Evolutionary conservation across 2,797 vertebrate genomes (phyloP).

Genomic region (Eremophila alpestris): DNA sequence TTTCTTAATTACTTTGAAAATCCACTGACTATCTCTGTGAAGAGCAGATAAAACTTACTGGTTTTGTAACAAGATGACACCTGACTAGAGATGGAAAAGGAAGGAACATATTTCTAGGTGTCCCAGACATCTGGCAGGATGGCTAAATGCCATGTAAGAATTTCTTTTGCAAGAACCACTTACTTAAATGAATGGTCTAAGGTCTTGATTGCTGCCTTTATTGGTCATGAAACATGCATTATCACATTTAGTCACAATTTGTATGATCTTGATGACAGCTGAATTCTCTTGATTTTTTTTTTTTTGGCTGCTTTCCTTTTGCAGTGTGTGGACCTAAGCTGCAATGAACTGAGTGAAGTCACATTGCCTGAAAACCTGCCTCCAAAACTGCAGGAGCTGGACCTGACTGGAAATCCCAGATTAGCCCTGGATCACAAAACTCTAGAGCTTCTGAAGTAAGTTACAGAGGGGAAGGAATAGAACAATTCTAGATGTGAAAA

Average conservation of each 20-base stretch:
- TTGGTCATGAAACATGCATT: not conserved
- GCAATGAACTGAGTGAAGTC: constrained; percentile 93
- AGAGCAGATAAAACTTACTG: not conserved
- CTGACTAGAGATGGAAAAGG: not conserved
- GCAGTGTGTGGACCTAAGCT: constrained; percentile 96
- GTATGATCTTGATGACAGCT: not conserved
- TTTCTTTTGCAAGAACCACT: not conserved
- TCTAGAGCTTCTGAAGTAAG: constrained; percentile 94
- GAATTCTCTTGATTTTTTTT: not conserved
- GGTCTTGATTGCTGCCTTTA: not conserved
- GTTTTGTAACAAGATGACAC: not conserved
- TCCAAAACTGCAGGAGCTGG: constrained; percentile 94
- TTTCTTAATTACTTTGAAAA: not conserved
- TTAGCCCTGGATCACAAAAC: constrained; percentile 94
- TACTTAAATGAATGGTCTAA: not conserved
- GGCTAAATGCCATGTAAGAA: not conserved
- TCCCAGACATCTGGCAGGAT: not conserved
- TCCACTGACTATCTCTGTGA: not conserved
- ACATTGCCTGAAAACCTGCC: constrained; percentile 93
- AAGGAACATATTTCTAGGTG: not conserved
- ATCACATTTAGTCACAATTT: not conserved
- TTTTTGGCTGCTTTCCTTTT: constrained; percentile 23
- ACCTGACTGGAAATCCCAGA: constrained; percentile 95
- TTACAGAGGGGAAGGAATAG: not conserved
- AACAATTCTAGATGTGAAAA: not conserved